Percentiles rank a stretch among this genome's conserved stretches.
phyloP scores from a whole-genome alignment of 2,888 invertebrate species.

The Monochamus alternatus region DNA sequence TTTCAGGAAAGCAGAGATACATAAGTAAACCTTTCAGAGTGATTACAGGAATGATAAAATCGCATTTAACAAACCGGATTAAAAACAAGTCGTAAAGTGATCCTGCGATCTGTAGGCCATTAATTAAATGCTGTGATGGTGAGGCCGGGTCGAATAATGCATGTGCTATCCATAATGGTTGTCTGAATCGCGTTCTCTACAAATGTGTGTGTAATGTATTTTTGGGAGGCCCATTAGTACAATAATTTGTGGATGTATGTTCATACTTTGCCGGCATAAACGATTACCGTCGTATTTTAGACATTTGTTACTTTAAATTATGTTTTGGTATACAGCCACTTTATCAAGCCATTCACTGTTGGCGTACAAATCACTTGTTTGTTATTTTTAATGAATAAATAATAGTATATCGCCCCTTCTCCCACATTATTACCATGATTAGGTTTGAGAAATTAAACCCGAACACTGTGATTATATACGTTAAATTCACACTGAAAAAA shows the following conservation, averaged over 20 bases:
- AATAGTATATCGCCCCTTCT: neutral
- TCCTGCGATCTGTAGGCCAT: constrained; percentile 65
- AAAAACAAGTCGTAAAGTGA: constrained; percentile 66
- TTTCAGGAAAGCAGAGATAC: neutral
- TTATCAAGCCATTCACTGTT: too few relatives aligned
- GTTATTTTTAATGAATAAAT: neutral
- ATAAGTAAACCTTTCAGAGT: constrained; percentile 18
- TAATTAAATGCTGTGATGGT: constrained; percentile 65
- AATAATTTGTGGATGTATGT: constrained; percentile 64
- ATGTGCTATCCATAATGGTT: constrained; percentile 66
- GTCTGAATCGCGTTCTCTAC: constrained; percentile 64
- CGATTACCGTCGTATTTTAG: constrained; percentile 57
- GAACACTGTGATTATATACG: too few relatives aligned
- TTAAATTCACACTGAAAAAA: too few relatives aligned
- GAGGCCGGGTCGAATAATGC: constrained; percentile 63
- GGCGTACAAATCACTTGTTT: too few relatives aligned
- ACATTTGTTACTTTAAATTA: constrained; percentile 45
- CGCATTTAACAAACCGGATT: constrained; percentile 60
- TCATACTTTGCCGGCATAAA: constrained; percentile 61
- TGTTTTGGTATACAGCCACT: neutral
- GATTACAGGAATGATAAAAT: constrained; percentile 53
- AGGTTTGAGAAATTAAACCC: too few relatives aligned
- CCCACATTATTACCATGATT: too few relatives aligned
- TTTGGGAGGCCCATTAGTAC: constrained; percentile 66
- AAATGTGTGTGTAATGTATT: constrained; percentile 68